Percentiles rank a stretch among this genome's conserved stretches.
Evolutionary conservation across 2,888 invertebrate genomes (phyloP).

Genomic region (Oxytorus armatus): DNA sequence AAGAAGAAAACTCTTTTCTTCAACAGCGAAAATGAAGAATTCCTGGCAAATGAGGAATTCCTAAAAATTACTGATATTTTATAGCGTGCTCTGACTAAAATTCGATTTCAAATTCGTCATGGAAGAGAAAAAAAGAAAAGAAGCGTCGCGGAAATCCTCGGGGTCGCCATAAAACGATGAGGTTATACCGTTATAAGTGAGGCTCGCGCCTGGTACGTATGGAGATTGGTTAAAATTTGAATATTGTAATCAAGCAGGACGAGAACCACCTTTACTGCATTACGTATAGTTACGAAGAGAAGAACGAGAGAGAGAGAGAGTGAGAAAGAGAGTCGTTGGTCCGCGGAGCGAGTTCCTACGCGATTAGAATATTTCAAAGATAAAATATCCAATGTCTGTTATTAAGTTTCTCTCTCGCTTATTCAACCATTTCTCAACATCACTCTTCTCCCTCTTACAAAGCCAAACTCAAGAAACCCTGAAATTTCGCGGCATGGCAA

Average conservation of each 20-base stretch:
- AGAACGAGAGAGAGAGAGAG: slow-evolving; percentile 14
- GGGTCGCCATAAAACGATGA: slow-evolving; percentile 9
- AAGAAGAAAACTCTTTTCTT: too few species aligned
- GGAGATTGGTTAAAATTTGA: slow-evolving; percentile 78
- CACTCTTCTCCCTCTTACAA: slow-evolving; percentile 13
- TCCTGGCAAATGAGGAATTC: background rate
- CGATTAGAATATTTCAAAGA: slow-evolving; percentile 77
- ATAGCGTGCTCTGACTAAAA: background rate
- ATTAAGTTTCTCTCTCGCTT: slow-evolving; percentile 67
- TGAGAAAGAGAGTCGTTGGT: slow-evolving; percentile 9
- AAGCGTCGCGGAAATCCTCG: background rate
- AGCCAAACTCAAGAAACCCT: slow-evolving; percentile 36
- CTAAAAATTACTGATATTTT: background rate
- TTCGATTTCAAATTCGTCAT: slow-evolving; percentile 17
- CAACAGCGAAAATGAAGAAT: background rate
- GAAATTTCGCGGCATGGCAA: slow-evolving; percentile 22
- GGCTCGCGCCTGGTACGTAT: slow-evolving; percentile 70
- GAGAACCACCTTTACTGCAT: slow-evolving; percentile 71
- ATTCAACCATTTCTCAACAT: slow-evolving; percentile 50
- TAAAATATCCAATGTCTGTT: slow-evolving; percentile 74
- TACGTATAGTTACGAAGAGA: slow-evolving; percentile 70
- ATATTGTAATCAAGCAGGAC: slow-evolving; percentile 78
- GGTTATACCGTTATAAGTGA: slow-evolving; percentile 39
- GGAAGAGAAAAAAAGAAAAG: too few species aligned
- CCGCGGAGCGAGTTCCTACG: slow-evolving; percentile 33